Percentiles rank a stretch among this genome's conserved stretches.
phyloP scores from a whole-genome alignment of 2,888 invertebrate species.

The Athalia rosae region DNA sequence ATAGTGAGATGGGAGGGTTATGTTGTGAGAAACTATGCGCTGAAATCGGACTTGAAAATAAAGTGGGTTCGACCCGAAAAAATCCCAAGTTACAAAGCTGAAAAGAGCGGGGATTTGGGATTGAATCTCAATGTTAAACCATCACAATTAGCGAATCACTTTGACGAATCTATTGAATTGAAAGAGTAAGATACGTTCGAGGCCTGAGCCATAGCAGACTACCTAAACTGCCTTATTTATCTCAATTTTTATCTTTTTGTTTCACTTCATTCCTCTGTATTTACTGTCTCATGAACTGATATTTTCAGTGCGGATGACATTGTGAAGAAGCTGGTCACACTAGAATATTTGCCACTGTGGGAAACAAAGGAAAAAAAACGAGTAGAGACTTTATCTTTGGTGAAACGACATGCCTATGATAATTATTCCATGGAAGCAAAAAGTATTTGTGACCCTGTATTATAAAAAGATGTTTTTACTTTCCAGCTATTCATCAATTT shows the following conservation, averaged over 20 bases:
- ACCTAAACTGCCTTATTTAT: slow-evolving; percentile 43
- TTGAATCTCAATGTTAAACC: slow-evolving; percentile 76
- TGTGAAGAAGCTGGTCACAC: slow-evolving; percentile 83
- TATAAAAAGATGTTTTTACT: slow-evolving; percentile 74
- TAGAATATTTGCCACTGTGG: slow-evolving; percentile 80
- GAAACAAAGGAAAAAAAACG: slow-evolving; percentile 75
- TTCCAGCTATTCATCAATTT: slow-evolving; percentile 17
- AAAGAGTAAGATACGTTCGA: slow-evolving; percentile 76
- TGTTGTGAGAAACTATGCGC: slow-evolving; percentile 72
- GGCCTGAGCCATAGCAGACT: no score
- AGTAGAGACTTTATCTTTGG: slow-evolving; percentile 77
- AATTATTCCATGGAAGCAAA: slow-evolving; percentile 81
- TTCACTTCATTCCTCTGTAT: slow-evolving; percentile 13
- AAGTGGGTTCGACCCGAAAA: slow-evolving; percentile 86
- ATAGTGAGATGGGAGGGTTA: slow-evolving; percentile 49
- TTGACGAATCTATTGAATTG: slow-evolving; percentile 81
- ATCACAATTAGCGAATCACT: slow-evolving; percentile 75
- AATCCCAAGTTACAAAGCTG: slow-evolving; percentile 79
- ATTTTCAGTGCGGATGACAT: slow-evolving; percentile 81
- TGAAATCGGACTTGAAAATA: slow-evolving; percentile 84
- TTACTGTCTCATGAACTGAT: not conserved
- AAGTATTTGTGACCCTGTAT: slow-evolving; percentile 47
- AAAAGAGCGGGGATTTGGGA: slow-evolving; percentile 83
- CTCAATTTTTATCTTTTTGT: slow-evolving; percentile 27
- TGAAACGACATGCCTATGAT: slow-evolving; percentile 84